Evolutionary conservation across 2,888 invertebrate genomes (phyloP).

Genomic region (Desoria tigrina): DNA sequence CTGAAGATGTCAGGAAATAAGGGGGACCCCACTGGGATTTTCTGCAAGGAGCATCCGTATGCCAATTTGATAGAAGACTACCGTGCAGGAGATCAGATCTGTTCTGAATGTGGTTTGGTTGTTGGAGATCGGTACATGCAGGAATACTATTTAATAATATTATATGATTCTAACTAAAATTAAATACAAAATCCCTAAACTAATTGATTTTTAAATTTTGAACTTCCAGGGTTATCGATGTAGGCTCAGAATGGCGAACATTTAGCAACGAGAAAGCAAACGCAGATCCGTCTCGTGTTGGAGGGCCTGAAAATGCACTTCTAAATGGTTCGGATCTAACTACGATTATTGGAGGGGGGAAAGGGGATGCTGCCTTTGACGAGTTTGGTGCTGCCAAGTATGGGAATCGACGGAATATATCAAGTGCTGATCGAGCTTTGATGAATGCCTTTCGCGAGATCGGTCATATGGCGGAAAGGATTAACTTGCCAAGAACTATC

Average conservation of each 20-base stretch:
- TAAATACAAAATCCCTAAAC: too few species aligned
- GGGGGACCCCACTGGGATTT: constrained; percentile 60
- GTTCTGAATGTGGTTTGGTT: constrained; percentile 98
- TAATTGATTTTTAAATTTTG: too few species aligned
- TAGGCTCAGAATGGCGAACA: constrained; percentile 99
- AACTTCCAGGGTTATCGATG: constrained; percentile 91
- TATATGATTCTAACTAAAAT: neutral
- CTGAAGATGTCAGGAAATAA: too few species aligned
- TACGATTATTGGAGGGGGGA: constrained; percentile 80
- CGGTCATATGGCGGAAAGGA: constrained; percentile 95
- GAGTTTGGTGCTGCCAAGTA: constrained; percentile 72
- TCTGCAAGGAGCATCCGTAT: constrained; percentile 93
- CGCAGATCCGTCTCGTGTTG: constrained; percentile 98
- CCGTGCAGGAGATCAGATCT: constrained; percentile 97
- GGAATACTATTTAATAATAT: neutral
- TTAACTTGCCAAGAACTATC: constrained; percentile 94
- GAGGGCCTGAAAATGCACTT: constrained; percentile 97
- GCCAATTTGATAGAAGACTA: constrained; percentile 96
- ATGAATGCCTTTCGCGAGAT: constrained; percentile 97
- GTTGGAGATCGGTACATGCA: constrained; percentile 87
- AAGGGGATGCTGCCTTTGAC: constrained; percentile 82
- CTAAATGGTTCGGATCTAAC: constrained; percentile 93
- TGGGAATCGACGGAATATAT: constrained; percentile 74
- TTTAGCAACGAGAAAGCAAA: constrained; percentile 98
- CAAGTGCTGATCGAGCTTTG: constrained; percentile 91